A percentile compares a stretch with the other conserved stretches of the same genome.
phyloP scores from a whole-genome alignment of 2,113 vertebrate genomes.

The Ptychochromis oligacanthus region DNA sequence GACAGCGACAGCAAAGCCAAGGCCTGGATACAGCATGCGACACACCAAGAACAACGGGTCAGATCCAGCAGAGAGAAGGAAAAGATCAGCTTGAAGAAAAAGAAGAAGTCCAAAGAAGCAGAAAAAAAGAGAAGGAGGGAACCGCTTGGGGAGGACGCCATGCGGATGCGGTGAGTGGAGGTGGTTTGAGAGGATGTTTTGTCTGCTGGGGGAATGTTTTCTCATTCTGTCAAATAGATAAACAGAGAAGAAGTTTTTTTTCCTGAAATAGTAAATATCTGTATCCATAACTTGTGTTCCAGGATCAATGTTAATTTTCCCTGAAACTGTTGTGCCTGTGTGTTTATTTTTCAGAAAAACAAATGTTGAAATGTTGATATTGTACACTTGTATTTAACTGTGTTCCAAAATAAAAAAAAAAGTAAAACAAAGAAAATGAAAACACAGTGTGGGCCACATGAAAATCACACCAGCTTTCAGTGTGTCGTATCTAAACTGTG shows the following conservation, averaged over 20 bases:
- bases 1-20: conserved; percentile 58
- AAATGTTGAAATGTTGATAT: too few species aligned
- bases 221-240: too few species aligned
- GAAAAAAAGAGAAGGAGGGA: conserved; percentile 83
- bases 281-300: too few species aligned
- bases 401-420: neutral
- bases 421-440: neutral
- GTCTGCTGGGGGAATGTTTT: neutral
- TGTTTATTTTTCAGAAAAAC: neutral
- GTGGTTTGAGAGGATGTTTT: conserved; percentile 26
- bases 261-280: too few species aligned
- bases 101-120: conserved; percentile 79
- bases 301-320: too few species aligned
- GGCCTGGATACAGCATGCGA: conserved; percentile 40
- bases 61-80: conserved; percentile 67
- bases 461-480: neutral
- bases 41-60: conserved; percentile 60
- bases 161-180: conserved; percentile 83
- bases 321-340: neutral
- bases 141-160: conserved; percentile 89
- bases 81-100: conserved; percentile 72
- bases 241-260: too few species aligned
- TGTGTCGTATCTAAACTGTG: neutral
- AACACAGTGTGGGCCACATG: neutral
- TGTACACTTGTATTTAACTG: neutral